Percentiles rank a stretch among this genome's conserved stretches.
These are phyloP conservation scores for Drosophila vallismaia DNA, from an alignment of 2,888 invertebrate species.

Conservation along the genomic window DNA sequence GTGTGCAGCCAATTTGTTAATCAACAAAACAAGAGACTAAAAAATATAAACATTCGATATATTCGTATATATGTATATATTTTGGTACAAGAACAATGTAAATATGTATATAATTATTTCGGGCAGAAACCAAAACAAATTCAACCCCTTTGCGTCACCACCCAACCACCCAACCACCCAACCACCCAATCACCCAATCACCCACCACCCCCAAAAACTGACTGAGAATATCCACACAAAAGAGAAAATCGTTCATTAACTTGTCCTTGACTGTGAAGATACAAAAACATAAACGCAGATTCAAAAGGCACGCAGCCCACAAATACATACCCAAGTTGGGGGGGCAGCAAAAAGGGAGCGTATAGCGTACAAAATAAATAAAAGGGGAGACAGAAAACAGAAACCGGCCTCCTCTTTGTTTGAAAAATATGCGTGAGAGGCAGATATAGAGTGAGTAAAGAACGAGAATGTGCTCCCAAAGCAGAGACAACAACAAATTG, in stretches of 20 bases:
- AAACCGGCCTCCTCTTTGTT: constrained; percentile 69
- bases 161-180: background rate
- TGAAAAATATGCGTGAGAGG: constrained; percentile 66
- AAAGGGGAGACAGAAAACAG: constrained; percentile 26
- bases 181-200: background rate
- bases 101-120: constrained; percentile 13
- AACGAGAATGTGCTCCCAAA: constrained; percentile 51
- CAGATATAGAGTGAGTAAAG: constrained; percentile 29
- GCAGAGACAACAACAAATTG: constrained; percentile 52
- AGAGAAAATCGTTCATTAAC: constrained; percentile 75
- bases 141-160: background rate
- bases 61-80: background rate
- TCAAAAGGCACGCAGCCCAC: constrained; percentile 5
- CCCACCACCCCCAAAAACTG: constrained; percentile 4
- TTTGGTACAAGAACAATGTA: constrained; percentile 2
- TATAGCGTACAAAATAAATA: constrained; percentile 13
- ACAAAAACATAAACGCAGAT: constrained; percentile 42
- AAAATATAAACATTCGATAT: too few species aligned
- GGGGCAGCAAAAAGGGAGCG: constrained; percentile 11
- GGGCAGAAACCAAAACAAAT: constrained; percentile 34
- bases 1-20: constrained; percentile 16
- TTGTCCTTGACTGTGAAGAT: constrained; percentile 75
- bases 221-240: constrained; percentile 42
- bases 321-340: constrained; percentile 14
- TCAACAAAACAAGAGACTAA: background rate